Base-by-base conservation (phyloP, 2,797 vertebrate genomes). In the Zenarchopterus dispar region DNA sequence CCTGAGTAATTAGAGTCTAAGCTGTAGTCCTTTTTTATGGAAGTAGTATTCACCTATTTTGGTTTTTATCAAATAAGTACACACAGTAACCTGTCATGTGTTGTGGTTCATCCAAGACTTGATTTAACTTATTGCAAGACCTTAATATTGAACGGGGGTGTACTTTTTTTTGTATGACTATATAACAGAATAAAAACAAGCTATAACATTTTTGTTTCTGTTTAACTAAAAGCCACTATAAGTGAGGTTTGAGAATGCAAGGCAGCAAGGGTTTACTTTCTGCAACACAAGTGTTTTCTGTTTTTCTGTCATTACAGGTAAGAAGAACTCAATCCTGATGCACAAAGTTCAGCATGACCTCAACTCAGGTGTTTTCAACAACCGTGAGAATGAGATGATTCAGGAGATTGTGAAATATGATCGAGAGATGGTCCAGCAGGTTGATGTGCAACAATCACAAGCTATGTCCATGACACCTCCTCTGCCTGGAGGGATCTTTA, bases 351-450 rank as follows among this genome's bases (percentile, higher is more conserved):
- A 99, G 77, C 97, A 96, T 1, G 97, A 99, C 83, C 95, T 99
- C 70, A 96, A 95, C 92, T 96, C 97, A 0, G 97, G 97, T 0
- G 95, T 98, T 72, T 99, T 99, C 93, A 98, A 99, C 94, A 99
- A 98, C 90, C 95, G 90, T 11, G 97, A 99, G 90, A 99, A 98
- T 2, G 97, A 98, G 85, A 96, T 99, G 91, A 99, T 99, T 86
- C 97, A 99, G 85, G 97, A 99, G 91, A 99, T 99, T 0, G 97
- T 99, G 56, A 98, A 98, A 84, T 98, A 99, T 0, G 97, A 99
- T 73, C 94, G 97, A 2, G 96, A 99, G 91, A 99, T 99, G 97
- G 97, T 95, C 52, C 96, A 98, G 77, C 96, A 96, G 79, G 96
- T 97, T 0, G 96, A 96, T 46, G 81, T 94, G 48, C 95, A 95